Evolutionary conservation across 2,888 invertebrate species (phyloP).

Genomic region (Protonemura montana): DNA sequence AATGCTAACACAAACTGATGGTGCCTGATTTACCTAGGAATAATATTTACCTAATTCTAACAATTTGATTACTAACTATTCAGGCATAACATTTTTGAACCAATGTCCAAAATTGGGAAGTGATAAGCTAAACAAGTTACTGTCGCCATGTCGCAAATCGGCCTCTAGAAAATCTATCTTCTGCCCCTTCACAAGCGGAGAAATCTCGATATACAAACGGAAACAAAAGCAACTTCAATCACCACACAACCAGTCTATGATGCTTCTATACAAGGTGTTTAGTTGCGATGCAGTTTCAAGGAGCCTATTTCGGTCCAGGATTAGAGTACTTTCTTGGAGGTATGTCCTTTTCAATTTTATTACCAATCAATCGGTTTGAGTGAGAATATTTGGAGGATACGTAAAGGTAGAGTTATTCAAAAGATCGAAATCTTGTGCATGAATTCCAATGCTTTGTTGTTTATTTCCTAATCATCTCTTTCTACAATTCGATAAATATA

Average conservation of each 20-base stretch:
- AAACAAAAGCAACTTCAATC: background rate
- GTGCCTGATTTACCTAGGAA: slow-evolving; percentile 34
- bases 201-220: background rate
- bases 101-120: slow-evolving; percentile 3
- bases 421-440: slow-evolving; percentile 26
- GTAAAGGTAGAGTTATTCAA: background rate
- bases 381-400: background rate
- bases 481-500: slow-evolving; percentile 21
- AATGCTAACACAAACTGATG: slow-evolving; percentile 32
- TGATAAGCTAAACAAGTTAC: background rate
- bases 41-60: slow-evolving; percentile 12
- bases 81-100: background rate
- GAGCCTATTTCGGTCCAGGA: background rate
- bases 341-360: background rate
- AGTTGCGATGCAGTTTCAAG: background rate
- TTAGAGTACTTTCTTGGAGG: background rate
- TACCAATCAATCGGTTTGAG: slow-evolving; percentile 7
- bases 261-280: slow-evolving; percentile 5
- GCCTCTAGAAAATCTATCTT: background rate
- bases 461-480: slow-evolving; percentile 37
- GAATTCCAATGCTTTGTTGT: slow-evolving; percentile 30
- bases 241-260: background rate
- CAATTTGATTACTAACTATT: background rate
- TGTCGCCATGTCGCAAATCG: background rate
- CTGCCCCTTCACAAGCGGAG: background rate